These are phyloP conservation scores for Fragum sueziense DNA, from an alignment of 2,888 invertebrate species.

Conservation along the genomic window DNA sequence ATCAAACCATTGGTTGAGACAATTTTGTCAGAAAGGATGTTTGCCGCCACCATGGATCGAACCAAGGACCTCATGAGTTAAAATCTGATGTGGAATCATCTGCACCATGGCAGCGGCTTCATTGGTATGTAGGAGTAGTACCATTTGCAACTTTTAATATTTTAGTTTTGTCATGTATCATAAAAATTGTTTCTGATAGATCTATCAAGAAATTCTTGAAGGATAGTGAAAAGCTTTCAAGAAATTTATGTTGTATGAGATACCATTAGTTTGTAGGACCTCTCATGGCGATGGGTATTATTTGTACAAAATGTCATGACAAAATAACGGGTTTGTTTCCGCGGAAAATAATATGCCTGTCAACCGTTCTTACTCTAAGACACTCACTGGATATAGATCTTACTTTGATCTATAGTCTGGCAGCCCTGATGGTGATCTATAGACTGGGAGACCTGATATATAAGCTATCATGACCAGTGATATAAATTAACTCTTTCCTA, in stretches of 20 bases:
- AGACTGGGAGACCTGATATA: not conserved
- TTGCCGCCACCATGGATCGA: too few relatives aligned
- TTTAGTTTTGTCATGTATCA: too few relatives aligned
- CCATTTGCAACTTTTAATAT: too few relatives aligned
- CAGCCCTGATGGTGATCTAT: not conserved
- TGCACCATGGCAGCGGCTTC: too few relatives aligned
- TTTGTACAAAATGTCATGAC: constrained; percentile 3
- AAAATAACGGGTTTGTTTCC: not conserved
- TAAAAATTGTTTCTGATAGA: too few relatives aligned
- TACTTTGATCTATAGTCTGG: not conserved
- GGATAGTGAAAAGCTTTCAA: not conserved
- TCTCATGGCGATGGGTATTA: not conserved
- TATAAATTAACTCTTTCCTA: not conserved
- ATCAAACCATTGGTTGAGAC: too few relatives aligned
- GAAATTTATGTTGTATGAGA: not conserved
- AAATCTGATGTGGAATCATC: too few relatives aligned
- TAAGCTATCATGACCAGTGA: not conserved
- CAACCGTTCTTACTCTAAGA: constrained; percentile 1
- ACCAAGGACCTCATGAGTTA: too few relatives aligned
- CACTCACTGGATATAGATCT: constrained; percentile 11
- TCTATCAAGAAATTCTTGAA: too few relatives aligned
- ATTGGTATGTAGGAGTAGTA: too few relatives aligned
- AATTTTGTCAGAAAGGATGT: too few relatives aligned
- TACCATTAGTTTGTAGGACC: not conserved
- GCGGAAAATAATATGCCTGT: constrained; percentile 16